Evolutionary conservation across 2,888 invertebrate species (phyloP).

Genomic region (Copidosoma aretas): DNA sequence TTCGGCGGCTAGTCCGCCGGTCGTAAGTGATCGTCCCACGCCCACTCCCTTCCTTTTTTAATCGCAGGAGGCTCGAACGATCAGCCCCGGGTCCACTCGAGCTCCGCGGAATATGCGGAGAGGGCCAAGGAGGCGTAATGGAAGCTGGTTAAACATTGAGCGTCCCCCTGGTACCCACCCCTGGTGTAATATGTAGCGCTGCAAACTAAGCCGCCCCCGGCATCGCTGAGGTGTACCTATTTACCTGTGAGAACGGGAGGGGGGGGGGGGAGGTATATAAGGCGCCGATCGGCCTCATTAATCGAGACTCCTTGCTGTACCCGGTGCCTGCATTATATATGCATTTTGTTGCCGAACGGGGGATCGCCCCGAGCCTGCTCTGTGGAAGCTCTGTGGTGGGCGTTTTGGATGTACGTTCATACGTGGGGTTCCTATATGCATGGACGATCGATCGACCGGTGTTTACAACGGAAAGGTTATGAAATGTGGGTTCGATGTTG

Average conservation of each 20-base stretch:
- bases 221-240: constrained; percentile 55
- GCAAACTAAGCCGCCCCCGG: constrained; percentile 41
- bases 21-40: too few species aligned
- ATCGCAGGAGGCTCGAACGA: too few species aligned
- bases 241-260: constrained; percentile 43
- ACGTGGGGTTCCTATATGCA: too few species aligned
- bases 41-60: too few species aligned
- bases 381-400: not conserved
- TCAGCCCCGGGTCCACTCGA: too few species aligned
- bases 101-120: too few species aligned
- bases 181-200: not conserved
- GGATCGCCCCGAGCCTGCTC: constrained; percentile 19
- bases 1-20: too few species aligned
- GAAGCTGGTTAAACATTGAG: constrained; percentile 62
- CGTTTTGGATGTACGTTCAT: too few species aligned
- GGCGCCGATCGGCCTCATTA: constrained; percentile 48
- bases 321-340: constrained; percentile 55
- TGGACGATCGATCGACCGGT: too few species aligned
- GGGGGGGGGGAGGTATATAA: too few species aligned
- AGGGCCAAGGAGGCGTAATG: constrained; percentile 54
- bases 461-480: too few species aligned
- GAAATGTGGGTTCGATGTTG: too few species aligned
- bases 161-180: constrained; percentile 56
- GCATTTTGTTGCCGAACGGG: constrained; percentile 42
- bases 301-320: constrained; percentile 56